Evolutionary conservation across 2,888 invertebrate genomes (phyloP).

Genomic region (Drosophila incognita): DNA sequence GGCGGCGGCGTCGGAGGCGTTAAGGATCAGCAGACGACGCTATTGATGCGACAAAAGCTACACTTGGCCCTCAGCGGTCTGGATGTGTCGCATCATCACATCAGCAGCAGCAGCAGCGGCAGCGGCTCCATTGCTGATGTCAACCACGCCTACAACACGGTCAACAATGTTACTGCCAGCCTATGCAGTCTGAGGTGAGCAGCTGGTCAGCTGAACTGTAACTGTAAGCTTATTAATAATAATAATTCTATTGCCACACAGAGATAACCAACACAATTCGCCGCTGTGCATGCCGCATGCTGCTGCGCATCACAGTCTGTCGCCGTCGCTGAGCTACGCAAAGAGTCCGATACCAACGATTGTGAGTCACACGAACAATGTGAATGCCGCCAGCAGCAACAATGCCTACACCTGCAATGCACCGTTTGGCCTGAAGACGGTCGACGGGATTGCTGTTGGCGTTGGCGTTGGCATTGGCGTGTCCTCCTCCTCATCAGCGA

Average conservation of each 20-base stretch:
- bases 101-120: slow-evolving; percentile 39
- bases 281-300: slow-evolving; percentile 84
- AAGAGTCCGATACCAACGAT: slow-evolving; percentile 83
- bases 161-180: slow-evolving; percentile 72
- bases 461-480: slow-evolving; percentile 33
- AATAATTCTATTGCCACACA: slow-evolving; percentile 31
- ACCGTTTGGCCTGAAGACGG: slow-evolving; percentile 83
- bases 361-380: slow-evolving; percentile 71
- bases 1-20: slow-evolving; percentile 84
- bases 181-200: slow-evolving; percentile 75
- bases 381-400: slow-evolving; percentile 46
- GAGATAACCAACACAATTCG: slow-evolving; percentile 84
- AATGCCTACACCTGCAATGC: slow-evolving; percentile 83
- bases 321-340: slow-evolving; percentile 83
- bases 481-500: slow-evolving; percentile 45
- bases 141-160: slow-evolving; percentile 80
- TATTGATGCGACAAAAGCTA: slow-evolving; percentile 74
- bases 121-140: slow-evolving; percentile 51
- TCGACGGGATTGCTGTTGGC: slow-evolving; percentile 66
- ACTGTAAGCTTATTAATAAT: neutral
- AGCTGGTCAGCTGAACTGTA: neutral
- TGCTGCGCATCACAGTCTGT: slow-evolving; percentile 81
- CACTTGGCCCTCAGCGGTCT: slow-evolving; percentile 81
- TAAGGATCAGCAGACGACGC: slow-evolving; percentile 83
- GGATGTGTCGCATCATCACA: slow-evolving; percentile 66